Percentiles rank a stretch among this genome's conserved stretches.
These are phyloP conservation scores for Cecropterus lyciades DNA, from an alignment of 1,140 invertebrate species.

Conservation along the genomic window DNA sequence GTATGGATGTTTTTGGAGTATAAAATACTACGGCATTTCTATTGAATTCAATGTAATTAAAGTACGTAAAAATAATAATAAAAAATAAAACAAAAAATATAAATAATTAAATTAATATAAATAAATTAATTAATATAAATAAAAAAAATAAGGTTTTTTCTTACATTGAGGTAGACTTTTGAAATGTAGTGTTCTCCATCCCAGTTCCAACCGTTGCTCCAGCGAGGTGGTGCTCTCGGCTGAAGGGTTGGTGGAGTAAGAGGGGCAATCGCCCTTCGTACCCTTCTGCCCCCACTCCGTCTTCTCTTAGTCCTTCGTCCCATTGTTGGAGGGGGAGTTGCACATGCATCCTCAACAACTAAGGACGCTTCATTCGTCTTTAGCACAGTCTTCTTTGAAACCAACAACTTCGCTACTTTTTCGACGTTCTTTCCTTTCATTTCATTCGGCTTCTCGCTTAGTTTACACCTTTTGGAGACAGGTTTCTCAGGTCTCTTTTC, in stretches of 20 bases:
- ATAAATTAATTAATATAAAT: too few species aligned
- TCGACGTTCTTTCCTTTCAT: slow-evolving; percentile 57
- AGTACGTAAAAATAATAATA: too few species aligned
- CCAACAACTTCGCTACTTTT: slow-evolving; percentile 65
- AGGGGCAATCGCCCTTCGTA: slow-evolving; percentile 47
- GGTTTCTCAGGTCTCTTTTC: slow-evolving; percentile 37
- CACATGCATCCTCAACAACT: slow-evolving; percentile 71
- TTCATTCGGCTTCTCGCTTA: slow-evolving; percentile 47
- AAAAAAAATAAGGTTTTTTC: slow-evolving; percentile 54
- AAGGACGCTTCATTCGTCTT: slow-evolving; percentile 69
- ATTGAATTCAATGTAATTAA: too few species aligned
- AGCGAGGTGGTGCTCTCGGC: slow-evolving; percentile 85
- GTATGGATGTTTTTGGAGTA: too few species aligned
- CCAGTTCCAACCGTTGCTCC: slow-evolving; percentile 97
- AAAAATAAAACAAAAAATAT: too few species aligned
- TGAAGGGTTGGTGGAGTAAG: slow-evolving; percentile 45
- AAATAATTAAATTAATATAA: too few species aligned
- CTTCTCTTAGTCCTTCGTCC: slow-evolving; percentile 44
- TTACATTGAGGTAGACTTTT: slow-evolving; percentile 95
- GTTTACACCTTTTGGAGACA: slow-evolving; percentile 44
- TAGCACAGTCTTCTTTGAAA: slow-evolving; percentile 68
- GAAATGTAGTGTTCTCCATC: slow-evolving; percentile 92
- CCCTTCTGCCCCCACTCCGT: slow-evolving; percentile 50
- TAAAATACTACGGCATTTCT: too few species aligned
- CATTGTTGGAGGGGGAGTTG: slow-evolving; percentile 52